Evolutionary conservation across 2,888 invertebrate species (phyloP).

Genomic region (Caprella mutica): DNA sequence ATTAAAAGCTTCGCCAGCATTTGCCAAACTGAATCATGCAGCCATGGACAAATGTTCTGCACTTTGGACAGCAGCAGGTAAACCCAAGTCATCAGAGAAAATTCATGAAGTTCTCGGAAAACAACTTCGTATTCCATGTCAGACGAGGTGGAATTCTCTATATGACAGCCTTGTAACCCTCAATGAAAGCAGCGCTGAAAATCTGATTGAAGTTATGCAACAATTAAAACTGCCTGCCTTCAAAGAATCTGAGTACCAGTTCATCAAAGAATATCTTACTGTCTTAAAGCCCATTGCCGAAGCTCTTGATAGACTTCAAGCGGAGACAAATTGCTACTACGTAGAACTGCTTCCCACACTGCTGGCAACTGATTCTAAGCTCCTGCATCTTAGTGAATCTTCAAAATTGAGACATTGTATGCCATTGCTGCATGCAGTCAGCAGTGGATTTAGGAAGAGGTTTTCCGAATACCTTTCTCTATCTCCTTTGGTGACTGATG

Average conservation of each 20-base stretch:
- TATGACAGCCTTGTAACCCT: background rate
- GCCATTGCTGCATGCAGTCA: constrained; percentile 2
- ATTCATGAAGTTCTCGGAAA: background rate
- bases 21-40: background rate
- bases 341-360: background rate
- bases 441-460: background rate
- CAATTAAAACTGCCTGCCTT: background rate
- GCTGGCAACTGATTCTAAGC: background rate
- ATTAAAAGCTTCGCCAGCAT: background rate
- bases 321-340: background rate
- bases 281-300: constrained; percentile 1
- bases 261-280: background rate
- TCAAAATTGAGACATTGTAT: background rate
- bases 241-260: background rate
- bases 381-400: no score
- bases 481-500: background rate
- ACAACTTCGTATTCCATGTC: constrained; percentile 1
- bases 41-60: constrained; percentile 2
- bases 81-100: background rate
- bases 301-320: background rate
- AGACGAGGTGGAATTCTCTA: background rate
- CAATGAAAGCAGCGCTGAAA: background rate
- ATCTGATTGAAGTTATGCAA: background rate
- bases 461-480: background rate
- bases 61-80: background rate